phyloP scores from a whole-genome alignment of 2,113 vertebrate genomes.

The Ceyx melanurus region DNA sequence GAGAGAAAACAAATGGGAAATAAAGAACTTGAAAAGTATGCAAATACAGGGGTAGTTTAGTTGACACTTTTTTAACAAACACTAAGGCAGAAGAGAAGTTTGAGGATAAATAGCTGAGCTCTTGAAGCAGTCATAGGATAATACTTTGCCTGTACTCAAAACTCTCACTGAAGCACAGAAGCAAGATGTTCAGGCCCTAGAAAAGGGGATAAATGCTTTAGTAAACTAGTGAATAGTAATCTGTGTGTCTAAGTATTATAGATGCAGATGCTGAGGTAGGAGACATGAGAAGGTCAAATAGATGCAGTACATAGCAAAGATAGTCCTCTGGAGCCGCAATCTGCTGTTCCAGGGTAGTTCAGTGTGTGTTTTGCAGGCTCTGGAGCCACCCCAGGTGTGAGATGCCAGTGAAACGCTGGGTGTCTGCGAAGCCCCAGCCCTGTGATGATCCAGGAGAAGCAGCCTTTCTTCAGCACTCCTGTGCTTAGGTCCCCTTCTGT shows the following conservation, averaged over 20 bases:
- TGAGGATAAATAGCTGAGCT: background rate
- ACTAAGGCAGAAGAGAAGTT: background rate
- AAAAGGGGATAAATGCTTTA: background rate
- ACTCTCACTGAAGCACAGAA: background rate
- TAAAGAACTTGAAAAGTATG: background rate
- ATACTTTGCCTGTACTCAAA: background rate
- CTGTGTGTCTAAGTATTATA: background rate
- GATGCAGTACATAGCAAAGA: background rate
- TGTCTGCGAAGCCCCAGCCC: background rate
- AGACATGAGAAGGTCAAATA: background rate
- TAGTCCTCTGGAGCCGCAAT: background rate
- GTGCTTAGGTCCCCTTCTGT: background rate
- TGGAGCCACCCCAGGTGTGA: background rate
- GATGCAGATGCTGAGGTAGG: background rate
- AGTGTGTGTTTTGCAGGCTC: accelerated
- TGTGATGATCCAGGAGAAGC: background rate
- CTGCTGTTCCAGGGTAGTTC: accelerated
- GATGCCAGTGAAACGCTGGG: background rate
- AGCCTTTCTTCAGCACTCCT: background rate
- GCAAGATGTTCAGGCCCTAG: background rate
- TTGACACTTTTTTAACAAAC: background rate
- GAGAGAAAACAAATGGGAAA: background rate
- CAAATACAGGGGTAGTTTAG: background rate
- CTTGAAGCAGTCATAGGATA: background rate
- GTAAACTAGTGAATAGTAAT: background rate